phyloP scores from a whole-genome alignment of 2,888 invertebrate genomes.

The Polyommatus icarus region DNA sequence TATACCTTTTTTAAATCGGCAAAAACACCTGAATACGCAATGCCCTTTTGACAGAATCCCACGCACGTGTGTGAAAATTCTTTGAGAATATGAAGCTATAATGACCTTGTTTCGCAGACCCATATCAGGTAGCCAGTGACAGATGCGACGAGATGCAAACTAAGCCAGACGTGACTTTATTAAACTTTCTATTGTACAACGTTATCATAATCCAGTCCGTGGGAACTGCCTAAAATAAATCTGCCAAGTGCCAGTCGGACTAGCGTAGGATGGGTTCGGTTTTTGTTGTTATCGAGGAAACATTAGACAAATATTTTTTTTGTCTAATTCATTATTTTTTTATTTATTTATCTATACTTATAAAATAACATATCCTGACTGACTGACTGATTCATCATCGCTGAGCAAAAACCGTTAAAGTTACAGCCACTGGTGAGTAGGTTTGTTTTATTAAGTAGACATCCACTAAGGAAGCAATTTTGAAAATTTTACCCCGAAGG shows the following conservation, averaged over 20 bases:
- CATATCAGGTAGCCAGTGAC: constrained; percentile 67
- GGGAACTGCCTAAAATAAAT: constrained; percentile 53
- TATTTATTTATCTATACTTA: too few species aligned
- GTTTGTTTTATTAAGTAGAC: too few species aligned
- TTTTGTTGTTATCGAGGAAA: background rate
- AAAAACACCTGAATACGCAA: constrained; percentile 49
- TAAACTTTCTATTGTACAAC: constrained; percentile 70
- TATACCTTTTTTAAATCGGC: constrained; percentile 46
- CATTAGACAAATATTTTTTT: too few species aligned
- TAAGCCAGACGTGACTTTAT: constrained; percentile 73
- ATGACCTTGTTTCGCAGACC: constrained; percentile 62
- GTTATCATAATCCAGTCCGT: constrained; percentile 72
- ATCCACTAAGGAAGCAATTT: too few species aligned
- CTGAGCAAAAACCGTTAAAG: too few species aligned
- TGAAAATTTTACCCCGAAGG: too few species aligned
- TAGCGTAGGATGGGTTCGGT: background rate
- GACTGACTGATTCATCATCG: too few species aligned
- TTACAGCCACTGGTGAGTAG: too few species aligned
- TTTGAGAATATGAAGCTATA: constrained; percentile 44
- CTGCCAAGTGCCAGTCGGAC: background rate
- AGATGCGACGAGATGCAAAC: constrained; percentile 73
- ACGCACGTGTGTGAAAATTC: constrained; percentile 71
- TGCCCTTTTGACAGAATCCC: constrained; percentile 57
- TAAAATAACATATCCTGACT: too few species aligned
- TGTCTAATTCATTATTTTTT: too few species aligned